Evolutionary conservation across 1,140 invertebrate species (phyloP), one percentile per base, ranked within the genome.

Genomic region (Drosophila ananassae): DNA sequence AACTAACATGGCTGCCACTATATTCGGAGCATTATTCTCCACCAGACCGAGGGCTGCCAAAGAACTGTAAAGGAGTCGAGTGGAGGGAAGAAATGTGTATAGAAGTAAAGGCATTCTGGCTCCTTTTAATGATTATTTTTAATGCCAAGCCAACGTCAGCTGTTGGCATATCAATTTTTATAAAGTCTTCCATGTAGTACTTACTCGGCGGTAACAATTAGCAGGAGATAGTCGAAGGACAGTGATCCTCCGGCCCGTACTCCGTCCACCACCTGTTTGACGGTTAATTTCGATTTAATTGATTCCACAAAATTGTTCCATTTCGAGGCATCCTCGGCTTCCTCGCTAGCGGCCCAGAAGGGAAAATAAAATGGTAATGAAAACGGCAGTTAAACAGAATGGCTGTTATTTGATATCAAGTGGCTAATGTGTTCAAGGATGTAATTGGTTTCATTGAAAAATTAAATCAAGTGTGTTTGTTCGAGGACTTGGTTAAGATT

Each of bases 1-100:
- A 2, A 97, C 95, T 66, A 98, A 92, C 97, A 98, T 98, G 47
- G 96, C 96, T 13, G 97, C 96, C 24, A 97, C 96, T 55, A 97
- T 94, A 81, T 96, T 95, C 1, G 97, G 96, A 2, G 96, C 95
- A 74, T 94, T 94, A 77, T 94, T 94, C 90, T 94, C 94, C 0
- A 94, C 93, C 21, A 94, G 77, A n/a, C 94, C 94, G 10, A 94
- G 85, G 6, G 94, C 94, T 22, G 94, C 93, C 46, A 94, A 81
- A 4, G 93, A 94, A 84, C 93, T 94, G 75, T 32, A 77, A 37
- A 12, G 12, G 34, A 32, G 59, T 28, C 25, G 25, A 28, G 25
- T 6, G 46, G 39, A 44, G n/a, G 1, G 12, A 44, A 17, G 13
- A 44, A 28, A 25, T 25, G 7, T 28, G 7, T 28, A 28, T 28